These are phyloP conservation scores for Salticus scenicus DNA, from an alignment of 2,888 invertebrate genomes.

Conservation along the genomic window DNA sequence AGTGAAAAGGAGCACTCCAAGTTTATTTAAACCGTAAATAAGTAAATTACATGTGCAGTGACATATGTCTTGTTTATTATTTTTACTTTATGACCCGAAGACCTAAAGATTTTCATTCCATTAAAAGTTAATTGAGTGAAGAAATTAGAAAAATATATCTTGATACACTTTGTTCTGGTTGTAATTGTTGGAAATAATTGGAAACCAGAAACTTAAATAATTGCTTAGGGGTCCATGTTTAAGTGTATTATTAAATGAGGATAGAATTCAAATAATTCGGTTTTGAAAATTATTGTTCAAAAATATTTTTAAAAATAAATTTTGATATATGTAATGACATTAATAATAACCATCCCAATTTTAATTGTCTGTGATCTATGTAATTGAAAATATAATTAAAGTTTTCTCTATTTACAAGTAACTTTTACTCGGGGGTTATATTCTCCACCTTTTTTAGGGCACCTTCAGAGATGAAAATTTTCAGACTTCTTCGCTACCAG, in stretches of 20 bases:
- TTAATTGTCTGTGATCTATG: too few species aligned
- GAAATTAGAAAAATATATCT: neutral
- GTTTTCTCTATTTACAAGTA: too few species aligned
- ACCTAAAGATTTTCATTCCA: neutral
- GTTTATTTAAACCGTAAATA: neutral
- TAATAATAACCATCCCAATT: too few species aligned
- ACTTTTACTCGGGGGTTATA: too few species aligned
- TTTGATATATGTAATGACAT: too few species aligned
- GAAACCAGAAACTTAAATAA: neutral
- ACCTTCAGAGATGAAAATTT: too few species aligned
- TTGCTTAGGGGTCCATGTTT: neutral
- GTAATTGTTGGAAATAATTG: neutral
- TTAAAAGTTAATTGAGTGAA: neutral
- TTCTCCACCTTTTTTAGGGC: too few species aligned
- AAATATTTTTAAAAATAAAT: too few species aligned
- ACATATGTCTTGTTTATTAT: neutral
- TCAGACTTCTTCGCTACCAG: too few species aligned
- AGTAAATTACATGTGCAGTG: neutral
- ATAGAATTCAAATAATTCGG: neutral
- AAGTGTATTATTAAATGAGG: neutral
- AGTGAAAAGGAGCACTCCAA: neutral
- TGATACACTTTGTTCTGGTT: neutral
- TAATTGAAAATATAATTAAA: too few species aligned
- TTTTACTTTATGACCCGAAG: neutral
- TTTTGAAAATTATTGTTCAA: neutral